Evolutionary conservation across 1,140 invertebrate species (phyloP), one percentile per base, ranked within the genome.

Genomic region (Onthophagus taurus): DNA sequence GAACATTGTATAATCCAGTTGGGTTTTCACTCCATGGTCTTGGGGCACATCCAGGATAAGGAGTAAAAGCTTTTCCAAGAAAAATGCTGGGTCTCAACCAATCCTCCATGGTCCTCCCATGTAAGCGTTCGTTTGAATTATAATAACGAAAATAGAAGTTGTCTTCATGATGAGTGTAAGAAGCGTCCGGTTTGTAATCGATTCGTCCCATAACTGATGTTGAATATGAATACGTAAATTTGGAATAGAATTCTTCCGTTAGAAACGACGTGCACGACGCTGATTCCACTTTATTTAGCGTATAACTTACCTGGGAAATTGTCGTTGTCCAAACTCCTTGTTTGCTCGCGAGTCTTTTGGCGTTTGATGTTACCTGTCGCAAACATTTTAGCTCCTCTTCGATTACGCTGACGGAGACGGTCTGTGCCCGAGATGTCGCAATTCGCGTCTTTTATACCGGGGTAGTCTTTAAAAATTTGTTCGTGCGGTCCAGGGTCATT

Each of bases 21-120:
- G 68, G 65, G 24, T 67, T 66, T 56, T 79, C 75, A 56, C 78
- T 74, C 76, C 77, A 80, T 0, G 67, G 2, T 72, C 70, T 59
- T 70, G 70, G 2, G 56, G 62, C 49, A 78, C 74, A 23, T 61
- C 64, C 19, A 71, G 72, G 76, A 41, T 39, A 57, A 45, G 33
- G 38, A 38, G 33, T 51, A 42, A 72, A 72, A 13, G 70, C 66
- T 49, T 72, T 70, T 62, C 66, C 72, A 50, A 67, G 72, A 44
- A 68, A 71, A 0, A 80, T 66, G 23, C 76, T 74, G 49, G 70
- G 77, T 33, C 77, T 65, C n/a, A 80, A 65, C 78, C 78, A 80
- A 11, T 81, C 78, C 52, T 78, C 75, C 75, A 81, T 80, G 3
- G 70, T 64, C 1, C 66, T 57, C 0, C 67, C 66, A 44, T 71